Percentiles rank a stretch among this genome's conserved stretches.
phyloP scores from a whole-genome alignment of 2,888 invertebrate species.

The Ectemnius continuus region DNA sequence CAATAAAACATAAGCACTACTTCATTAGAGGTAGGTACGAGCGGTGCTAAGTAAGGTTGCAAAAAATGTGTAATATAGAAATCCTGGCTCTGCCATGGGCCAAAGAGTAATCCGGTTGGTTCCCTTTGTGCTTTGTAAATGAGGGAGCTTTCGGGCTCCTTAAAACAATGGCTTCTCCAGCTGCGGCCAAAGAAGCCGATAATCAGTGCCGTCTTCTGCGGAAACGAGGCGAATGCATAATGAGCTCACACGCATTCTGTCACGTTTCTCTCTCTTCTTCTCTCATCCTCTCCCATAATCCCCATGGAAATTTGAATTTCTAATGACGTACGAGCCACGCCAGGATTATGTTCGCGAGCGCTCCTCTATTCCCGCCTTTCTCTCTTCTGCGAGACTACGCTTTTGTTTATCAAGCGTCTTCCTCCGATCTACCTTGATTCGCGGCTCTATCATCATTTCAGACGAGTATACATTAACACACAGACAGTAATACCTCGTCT shows the following conservation, averaged over 20 bases:
- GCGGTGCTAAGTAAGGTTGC: background rate
- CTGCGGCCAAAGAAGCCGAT: conserved; percentile 52
- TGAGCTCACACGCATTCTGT: conserved; percentile 58
- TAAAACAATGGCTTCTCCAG: conserved; percentile 50
- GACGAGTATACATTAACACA: no score
- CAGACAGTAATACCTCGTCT: no score
- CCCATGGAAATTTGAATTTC: conserved; percentile 57
- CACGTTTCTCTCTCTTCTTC: conserved; percentile 54
- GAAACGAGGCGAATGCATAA: conserved; percentile 58
- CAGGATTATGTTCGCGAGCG: conserved; percentile 37
- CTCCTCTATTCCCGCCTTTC: conserved; percentile 8
- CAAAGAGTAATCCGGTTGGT: no score
- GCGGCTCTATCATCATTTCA: background rate
- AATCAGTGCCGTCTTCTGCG: conserved; percentile 49
- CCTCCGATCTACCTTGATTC: conserved; percentile 17
- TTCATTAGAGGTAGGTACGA: background rate
- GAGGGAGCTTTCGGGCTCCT: conserved; percentile 12
- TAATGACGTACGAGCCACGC: conserved; percentile 44
- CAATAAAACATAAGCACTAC: background rate
- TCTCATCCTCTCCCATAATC: conserved; percentile 35
- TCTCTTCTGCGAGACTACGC: conserved; percentile 12
- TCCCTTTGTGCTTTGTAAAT: no score
- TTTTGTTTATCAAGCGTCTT: conserved; percentile 9
- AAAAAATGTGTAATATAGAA: no score
- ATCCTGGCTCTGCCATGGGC: no score